Evolutionary conservation across 2,113 vertebrate species (phyloP), one percentile per base, ranked within the genome.

Genomic region (Copsychus sechellarum): DNA sequence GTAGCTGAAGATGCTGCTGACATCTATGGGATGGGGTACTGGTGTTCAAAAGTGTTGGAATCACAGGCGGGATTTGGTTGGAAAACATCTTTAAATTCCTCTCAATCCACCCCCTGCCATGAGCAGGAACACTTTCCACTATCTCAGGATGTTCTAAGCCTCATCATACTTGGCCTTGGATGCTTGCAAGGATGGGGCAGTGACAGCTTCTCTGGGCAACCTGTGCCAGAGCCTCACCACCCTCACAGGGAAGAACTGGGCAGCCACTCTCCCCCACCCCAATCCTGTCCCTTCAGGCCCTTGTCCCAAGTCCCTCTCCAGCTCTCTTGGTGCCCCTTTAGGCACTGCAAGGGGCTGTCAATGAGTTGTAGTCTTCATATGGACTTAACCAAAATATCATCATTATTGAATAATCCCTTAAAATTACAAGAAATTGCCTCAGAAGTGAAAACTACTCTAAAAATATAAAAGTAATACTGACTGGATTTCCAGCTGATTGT

Each of bases 11-110:
- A 28, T 77, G 61, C 83, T 91, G 88, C 78, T 91, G 92, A 87
- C 92, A 91, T 36, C 88, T 96, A 89, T n/a, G 64, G 92, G 31
- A 18, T 13, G 5, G 36, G 70, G 92, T 54, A 92, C 29, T 83
- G 80, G 34, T 33, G 80, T 23, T 62, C 14, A 8, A 33, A 34
- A 56, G 18, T 17, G 18, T 4, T 34, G 10, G 12, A 56, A 16
- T 29, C 42, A 14, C 48, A 20, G 88, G 15, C 42, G 12, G 26
- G 14, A 18, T 14, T 62, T 31, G 5, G 26, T 5, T 23, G 34
- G 56, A 62, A 77, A 54, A 61, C 14, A 48, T 19, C 19, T 33
- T 42, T 16, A 56, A 64, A 3, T 19, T 50, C 48, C 23, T 36
- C 34, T 60, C 23, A 31, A 9, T 56, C 20, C 56, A 48, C 4